Percentiles rank a stretch among this genome's conserved stretches.
Evolutionary conservation across 2,113 vertebrate genomes (phyloP).

Genomic region (Aplodontia rufa): DNA sequence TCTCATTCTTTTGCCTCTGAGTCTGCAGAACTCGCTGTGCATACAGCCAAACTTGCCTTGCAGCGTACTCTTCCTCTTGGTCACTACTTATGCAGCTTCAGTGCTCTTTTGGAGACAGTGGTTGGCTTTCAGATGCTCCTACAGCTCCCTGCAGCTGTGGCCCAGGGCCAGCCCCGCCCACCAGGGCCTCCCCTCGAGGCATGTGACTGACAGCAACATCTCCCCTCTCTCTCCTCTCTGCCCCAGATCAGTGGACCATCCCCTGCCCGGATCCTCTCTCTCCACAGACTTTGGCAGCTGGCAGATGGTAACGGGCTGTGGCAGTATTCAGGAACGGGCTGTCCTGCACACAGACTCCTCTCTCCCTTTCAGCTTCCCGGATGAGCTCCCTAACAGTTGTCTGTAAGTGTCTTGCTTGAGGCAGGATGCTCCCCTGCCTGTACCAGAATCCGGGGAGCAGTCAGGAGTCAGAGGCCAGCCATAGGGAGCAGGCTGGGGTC

Average conservation of each 20-base stretch:
- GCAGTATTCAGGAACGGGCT: constrained; percentile 96
- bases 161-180: constrained; percentile 7
- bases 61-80: constrained; percentile 7
- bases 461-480: neutral
- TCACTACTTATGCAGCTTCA: constrained; percentile 51
- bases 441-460: constrained; percentile 16
- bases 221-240: constrained; percentile 87
- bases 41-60: neutral
- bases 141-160: neutral
- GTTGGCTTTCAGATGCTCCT: constrained; percentile 53
- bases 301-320: constrained; percentile 99
- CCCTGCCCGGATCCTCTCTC: constrained; percentile 95
- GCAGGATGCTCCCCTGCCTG: constrained; percentile 73
- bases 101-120: constrained; percentile 53
- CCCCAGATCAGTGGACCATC: constrained; percentile 92
- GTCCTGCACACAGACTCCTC: constrained; percentile 91
- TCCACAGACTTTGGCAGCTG: constrained; percentile 99
- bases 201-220: constrained; percentile 73
- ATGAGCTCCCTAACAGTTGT: constrained; percentile 92
- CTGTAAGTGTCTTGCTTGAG: constrained; percentile 91
- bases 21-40: neutral
- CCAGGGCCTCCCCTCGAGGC: constrained; percentile 60
- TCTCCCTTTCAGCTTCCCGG: constrained; percentile 95
- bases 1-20: neutral
- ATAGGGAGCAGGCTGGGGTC: neutral